phyloP scores from a whole-genome alignment of 1,140 invertebrate species.

The Drosophila tsacasi region DNA sequence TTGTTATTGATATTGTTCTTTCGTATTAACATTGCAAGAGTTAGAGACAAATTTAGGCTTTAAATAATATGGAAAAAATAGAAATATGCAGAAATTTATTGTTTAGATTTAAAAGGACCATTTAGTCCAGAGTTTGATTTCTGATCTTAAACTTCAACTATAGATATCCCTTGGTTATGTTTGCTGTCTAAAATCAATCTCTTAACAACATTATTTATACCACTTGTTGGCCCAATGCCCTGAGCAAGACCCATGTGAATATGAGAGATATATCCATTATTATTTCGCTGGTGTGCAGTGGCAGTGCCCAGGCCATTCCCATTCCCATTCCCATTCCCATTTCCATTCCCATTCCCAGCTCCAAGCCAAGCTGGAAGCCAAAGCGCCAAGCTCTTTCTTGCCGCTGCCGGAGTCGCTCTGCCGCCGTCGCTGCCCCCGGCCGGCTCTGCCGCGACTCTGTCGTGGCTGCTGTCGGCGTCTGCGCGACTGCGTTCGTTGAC shows the following conservation, averaged over 20 bases:
- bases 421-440: constrained; percentile 9
- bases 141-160: not conserved
- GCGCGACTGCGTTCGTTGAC: constrained; percentile 82
- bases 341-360: constrained; percentile 11
- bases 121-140: not conserved
- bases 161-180: not conserved
- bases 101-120: not conserved
- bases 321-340: constrained; percentile 8
- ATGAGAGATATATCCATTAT: not conserved
- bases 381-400: constrained; percentile 27
- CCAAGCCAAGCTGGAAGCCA: constrained; percentile 22
- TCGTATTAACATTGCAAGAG: not conserved
- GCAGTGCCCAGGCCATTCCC: not conserved
- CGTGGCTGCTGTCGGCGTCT: constrained; percentile 58
- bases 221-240: not conserved
- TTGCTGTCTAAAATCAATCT: no score
- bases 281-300: constrained; percentile 6
- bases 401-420: constrained; percentile 1
- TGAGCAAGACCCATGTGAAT: not conserved
- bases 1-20: no score
- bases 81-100: not conserved
- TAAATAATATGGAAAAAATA: not conserved
- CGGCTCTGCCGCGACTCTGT: constrained; percentile 4
- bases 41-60: not conserved
- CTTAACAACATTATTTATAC: no score